phyloP scores from a whole-genome alignment of 2,888 invertebrate genomes.

The Platycheirus albimanus region DNA sequence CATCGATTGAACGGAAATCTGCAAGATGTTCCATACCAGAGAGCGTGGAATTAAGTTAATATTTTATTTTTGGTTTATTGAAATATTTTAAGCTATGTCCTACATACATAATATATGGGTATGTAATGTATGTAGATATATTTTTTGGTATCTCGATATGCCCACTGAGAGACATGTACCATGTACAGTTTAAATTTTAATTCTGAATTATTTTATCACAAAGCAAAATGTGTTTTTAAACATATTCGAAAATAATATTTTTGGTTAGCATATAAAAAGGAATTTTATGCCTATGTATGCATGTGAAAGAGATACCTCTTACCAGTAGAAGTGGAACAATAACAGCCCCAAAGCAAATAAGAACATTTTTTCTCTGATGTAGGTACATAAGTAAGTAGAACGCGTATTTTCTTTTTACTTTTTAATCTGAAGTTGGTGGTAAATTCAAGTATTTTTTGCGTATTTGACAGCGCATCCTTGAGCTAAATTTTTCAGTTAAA shows the following conservation, averaged over 20 bases:
- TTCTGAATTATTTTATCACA: constrained; percentile 28
- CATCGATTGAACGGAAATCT: constrained; percentile 22
- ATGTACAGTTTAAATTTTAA: constrained; percentile 40
- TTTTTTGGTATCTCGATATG: too few relatives aligned
- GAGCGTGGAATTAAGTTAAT: constrained; percentile 4
- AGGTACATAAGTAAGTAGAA: not conserved
- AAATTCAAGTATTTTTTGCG: not conserved
- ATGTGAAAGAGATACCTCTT: not conserved
- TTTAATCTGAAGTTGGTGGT: not conserved
- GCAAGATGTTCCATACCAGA: not conserved
- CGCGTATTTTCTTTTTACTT: not conserved
- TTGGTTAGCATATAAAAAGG: constrained; percentile 2
- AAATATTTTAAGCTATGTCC: not conserved
- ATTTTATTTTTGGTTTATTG: not conserved
- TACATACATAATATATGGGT: not conserved
- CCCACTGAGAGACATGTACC: not conserved
- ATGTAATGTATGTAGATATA: too few relatives aligned
- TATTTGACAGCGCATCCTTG: not conserved
- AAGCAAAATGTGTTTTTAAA: not conserved
- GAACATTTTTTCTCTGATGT: not conserved
- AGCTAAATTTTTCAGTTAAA: not conserved
- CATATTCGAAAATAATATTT: not conserved
- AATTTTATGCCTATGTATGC: not conserved
- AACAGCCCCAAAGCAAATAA: not conserved
- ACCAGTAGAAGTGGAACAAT: not conserved